These are phyloP conservation scores for Autographa pulchrina DNA, from an alignment of 2,888 invertebrate genomes.

Conservation along the genomic window DNA sequence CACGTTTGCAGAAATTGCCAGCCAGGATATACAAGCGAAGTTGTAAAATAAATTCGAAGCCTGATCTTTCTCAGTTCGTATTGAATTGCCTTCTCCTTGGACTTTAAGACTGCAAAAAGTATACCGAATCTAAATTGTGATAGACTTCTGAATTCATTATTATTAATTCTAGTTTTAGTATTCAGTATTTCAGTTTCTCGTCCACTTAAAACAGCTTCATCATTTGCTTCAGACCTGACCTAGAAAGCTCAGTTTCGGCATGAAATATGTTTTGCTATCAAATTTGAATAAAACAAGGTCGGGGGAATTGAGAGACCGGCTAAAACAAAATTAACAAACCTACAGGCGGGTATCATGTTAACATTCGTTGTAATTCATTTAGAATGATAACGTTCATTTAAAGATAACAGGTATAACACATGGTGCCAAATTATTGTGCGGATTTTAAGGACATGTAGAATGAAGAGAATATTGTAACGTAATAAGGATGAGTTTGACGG, in stretches of 20 bases:
- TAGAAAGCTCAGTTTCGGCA: constrained; percentile 72
- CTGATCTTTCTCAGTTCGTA: background rate
- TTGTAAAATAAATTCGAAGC: constrained; percentile 9
- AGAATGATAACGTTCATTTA: constrained; percentile 67
- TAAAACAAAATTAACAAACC: constrained; percentile 73
- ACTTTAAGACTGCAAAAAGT: background rate
- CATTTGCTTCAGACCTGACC: constrained; percentile 65
- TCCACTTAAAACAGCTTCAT: constrained; percentile 61
- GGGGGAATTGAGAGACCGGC: constrained; percentile 50
- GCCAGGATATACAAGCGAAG: constrained; percentile 10
- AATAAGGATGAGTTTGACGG: constrained; percentile 52
- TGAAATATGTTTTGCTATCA: constrained; percentile 82
- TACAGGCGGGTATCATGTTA: constrained; percentile 64
- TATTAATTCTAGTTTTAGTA: constrained; percentile 58
- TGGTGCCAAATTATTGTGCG: constrained; percentile 38
- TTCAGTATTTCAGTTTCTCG: constrained; percentile 58
- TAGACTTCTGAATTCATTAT: constrained; percentile 21
- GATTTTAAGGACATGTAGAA: constrained; percentile 43
- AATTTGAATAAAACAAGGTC: constrained; percentile 74
- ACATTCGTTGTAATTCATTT: constrained; percentile 70
- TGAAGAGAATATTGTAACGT: constrained; percentile 28
- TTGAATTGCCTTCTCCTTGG: background rate
- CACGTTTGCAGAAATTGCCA: constrained; percentile 2
- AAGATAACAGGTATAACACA: constrained; percentile 50
- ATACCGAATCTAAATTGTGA: background rate